These are phyloP conservation scores for Apodemia mormo DNA, from an alignment of 2,888 invertebrate genomes.

Conservation along the genomic window DNA sequence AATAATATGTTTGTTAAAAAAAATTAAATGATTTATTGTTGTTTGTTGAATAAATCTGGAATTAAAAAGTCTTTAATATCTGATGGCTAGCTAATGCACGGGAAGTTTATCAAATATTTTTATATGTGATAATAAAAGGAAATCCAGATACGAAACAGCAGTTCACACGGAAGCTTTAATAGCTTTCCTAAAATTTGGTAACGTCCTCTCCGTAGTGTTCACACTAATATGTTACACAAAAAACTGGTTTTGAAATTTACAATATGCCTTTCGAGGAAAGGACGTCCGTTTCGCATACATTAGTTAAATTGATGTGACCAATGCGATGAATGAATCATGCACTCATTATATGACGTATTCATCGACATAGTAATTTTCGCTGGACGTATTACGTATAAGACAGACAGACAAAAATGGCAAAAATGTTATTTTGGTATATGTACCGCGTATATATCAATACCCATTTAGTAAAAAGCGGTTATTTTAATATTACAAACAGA, in stretches of 20 bases:
- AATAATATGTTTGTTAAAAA: too few relatives aligned
- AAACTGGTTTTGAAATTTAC: conserved; percentile 43
- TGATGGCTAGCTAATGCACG: neutral
- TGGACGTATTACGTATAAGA: too few relatives aligned
- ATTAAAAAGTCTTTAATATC: too few relatives aligned
- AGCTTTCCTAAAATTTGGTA: conserved; percentile 32
- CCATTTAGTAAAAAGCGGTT: too few relatives aligned
- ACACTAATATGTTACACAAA: conserved; percentile 28
- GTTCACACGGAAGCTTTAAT: conserved; percentile 23
- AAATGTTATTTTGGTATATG: too few relatives aligned
- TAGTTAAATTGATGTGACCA: conserved; percentile 34
- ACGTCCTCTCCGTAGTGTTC: conserved; percentile 26
- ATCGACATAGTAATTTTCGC: too few relatives aligned
- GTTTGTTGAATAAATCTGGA: too few relatives aligned
- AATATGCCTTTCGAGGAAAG: conserved; percentile 58
- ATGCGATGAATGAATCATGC: conserved; percentile 25
- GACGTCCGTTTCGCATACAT: conserved; percentile 56
- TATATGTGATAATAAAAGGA: conserved; percentile 23
- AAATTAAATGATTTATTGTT: too few relatives aligned
- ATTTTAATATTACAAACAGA: too few relatives aligned
- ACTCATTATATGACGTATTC: neutral
- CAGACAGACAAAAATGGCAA: too few relatives aligned
- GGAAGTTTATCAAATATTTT: neutral
- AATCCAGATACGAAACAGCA: conserved; percentile 25
- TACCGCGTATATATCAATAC: too few relatives aligned